Evolutionary conservation across 1,140 invertebrate genomes (phyloP), one percentile per base, ranked within the genome.

Genomic region (Polypedilum pembai): DNA sequence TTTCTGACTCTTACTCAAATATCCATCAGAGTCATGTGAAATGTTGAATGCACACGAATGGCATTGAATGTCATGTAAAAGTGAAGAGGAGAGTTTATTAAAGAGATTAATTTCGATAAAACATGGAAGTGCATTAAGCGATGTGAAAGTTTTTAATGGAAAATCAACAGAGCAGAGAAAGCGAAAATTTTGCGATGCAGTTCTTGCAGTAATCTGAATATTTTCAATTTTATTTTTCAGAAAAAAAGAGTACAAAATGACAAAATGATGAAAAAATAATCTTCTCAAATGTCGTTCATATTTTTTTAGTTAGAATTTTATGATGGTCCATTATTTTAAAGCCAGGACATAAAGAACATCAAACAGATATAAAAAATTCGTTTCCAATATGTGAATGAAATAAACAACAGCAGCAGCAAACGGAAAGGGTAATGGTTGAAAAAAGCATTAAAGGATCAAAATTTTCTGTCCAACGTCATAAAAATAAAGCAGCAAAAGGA

Each of bases 401-500:
- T 33, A 33, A 33, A 33, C 45, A 17, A 17, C 10, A 56, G 7
- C n/a, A 69, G 65, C 65, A 69, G 3, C 65, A 69, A 69, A 56
- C n/a, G 24, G 24, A 56, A 15, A 56, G 10, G 45, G n/a, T 56
- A 17, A 69, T 69, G 65, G 65, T 33, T 21, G 65, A 10, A 21
- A 18, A 20, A 21, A 69, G 65, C 65, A 69, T 69, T 69, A 69
- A 69, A 69, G 65, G 65, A 69, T 69, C 65, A 69, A 69, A 69
- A 69, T 69, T 56, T 18, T 69, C 65, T 69, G 65, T 69, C 65
- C 65, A 69, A 69, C 65, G 65, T 69, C 65, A 69, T 69, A 69
- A 69, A 69, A 69, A 69, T 69, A 69, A 69, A 66, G n/a, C n/a
- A 18, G 65, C 65, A 69, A 56, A 69, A 69, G 65, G 65, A 69